Evolutionary conservation across 2,888 invertebrate species (phyloP).

Genomic region (Clanis bilineata): DNA sequence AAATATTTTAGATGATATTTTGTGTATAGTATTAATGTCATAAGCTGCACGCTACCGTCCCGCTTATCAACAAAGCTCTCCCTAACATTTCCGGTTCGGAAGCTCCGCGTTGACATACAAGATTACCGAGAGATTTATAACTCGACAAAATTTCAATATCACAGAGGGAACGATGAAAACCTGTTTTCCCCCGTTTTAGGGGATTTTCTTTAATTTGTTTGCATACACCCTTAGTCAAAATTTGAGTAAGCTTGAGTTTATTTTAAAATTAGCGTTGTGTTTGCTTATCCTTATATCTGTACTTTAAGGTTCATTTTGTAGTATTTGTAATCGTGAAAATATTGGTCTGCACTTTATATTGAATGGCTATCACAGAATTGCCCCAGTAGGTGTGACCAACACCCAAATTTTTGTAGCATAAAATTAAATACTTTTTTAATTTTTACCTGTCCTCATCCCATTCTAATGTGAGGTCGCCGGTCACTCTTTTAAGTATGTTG

Average conservation of each 20-base stretch:
- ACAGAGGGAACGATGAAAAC: slow-evolving; percentile 27
- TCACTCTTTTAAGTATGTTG: no score
- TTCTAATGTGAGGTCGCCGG: no score
- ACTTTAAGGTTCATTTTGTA: no score
- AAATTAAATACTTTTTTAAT: no score
- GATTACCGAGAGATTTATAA: slow-evolving; percentile 46
- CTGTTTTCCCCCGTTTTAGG: slow-evolving; percentile 28
- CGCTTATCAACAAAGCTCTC: slow-evolving; percentile 22
- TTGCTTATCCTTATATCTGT: not conserved
- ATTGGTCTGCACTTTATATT: no score
- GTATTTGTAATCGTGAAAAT: no score
- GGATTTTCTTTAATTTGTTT: slow-evolving; percentile 48
- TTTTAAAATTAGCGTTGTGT: slow-evolving; percentile 18
- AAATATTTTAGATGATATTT: no score
- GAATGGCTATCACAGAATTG: no score
- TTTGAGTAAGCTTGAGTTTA: slow-evolving; percentile 23
- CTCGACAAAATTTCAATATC: slow-evolving; percentile 44
- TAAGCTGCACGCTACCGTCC: slow-evolving; percentile 24
- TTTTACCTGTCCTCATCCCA: no score
- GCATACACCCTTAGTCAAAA: slow-evolving; percentile 28
- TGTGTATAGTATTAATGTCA: no score
- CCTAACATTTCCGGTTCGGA: slow-evolving; percentile 30
- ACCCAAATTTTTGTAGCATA: no score
- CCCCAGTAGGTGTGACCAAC: no score
- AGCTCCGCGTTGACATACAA: slow-evolving; percentile 49